Percentiles rank a stretch among this genome's conserved stretches.
phyloP scores from a whole-genome alignment of 1,140 invertebrate species.

The Epicauta chinensis region DNA sequence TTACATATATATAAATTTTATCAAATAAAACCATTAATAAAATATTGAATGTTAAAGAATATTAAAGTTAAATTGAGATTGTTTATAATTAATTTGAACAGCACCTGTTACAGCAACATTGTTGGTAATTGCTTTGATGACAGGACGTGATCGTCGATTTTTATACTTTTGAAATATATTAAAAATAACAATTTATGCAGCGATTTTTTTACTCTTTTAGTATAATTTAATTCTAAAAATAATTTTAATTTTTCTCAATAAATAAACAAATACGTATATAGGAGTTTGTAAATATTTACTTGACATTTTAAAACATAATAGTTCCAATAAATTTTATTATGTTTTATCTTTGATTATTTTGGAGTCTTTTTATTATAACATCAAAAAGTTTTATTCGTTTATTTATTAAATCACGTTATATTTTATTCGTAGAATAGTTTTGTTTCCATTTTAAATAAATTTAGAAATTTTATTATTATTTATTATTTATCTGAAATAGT shows the following conservation, averaged over 20 bases:
- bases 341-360: slow-evolving; percentile 27
- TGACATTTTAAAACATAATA: slow-evolving; percentile 25
- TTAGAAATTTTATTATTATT: not conserved
- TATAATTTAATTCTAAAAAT: slow-evolving; percentile 4
- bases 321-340: slow-evolving; percentile 26
- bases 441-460: too few relatives aligned
- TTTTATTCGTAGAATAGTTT: too few relatives aligned
- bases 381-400: slow-evolving; percentile 21
- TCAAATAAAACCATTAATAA: too few relatives aligned
- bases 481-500: not conserved
- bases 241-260: slow-evolving; percentile 26
- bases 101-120: too few relatives aligned
- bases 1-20: too few relatives aligned
- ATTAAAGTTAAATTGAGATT: too few relatives aligned
- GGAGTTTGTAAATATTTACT: slow-evolving; percentile 21
- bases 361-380: slow-evolving; percentile 25
- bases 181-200: too few relatives aligned
- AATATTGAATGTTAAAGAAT: too few relatives aligned
- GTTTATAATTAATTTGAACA: too few relatives aligned
- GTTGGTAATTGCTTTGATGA: too few relatives aligned
- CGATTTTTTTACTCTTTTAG: too few relatives aligned
- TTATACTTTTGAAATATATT: not conserved
- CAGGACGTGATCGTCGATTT: too few relatives aligned
- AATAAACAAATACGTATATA: slow-evolving; percentile 21
- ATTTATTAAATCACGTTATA: slow-evolving; percentile 20